Evolutionary conservation across 2,113 vertebrate species (phyloP).

Genomic region (Mustela nigripes): DNA sequence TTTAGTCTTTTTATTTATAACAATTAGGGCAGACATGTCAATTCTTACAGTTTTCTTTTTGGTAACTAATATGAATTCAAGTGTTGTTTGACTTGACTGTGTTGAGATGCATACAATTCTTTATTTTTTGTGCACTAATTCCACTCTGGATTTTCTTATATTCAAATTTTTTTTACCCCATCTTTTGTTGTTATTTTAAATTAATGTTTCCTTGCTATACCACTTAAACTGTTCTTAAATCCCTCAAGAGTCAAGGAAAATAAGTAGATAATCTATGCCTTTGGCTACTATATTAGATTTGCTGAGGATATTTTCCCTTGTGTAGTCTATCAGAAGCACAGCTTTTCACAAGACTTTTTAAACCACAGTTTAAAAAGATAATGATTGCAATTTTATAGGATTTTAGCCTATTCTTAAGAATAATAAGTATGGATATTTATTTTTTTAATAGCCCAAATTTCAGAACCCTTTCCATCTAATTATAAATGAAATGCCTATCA

Average conservation of each 20-base stretch:
- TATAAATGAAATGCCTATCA: conserved; percentile 32
- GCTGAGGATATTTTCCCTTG: not conserved
- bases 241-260: conserved; percentile 6
- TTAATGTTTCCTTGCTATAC: not conserved
- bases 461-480: not conserved
- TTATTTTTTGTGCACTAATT: not conserved
- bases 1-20: not conserved
- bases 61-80: not conserved
- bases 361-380: not conserved
- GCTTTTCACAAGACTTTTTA: not conserved
- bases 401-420: conserved; percentile 43
- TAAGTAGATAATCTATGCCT: not conserved
- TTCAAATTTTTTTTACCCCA: not conserved
- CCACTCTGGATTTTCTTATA: not conserved
- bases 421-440: not conserved
- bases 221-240: conserved; percentile 14
- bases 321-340: not conserved
- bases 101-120: not conserved
- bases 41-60: conserved; percentile 2
- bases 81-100: not conserved
- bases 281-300: not conserved
- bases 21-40: conserved; percentile 13
- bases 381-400: not conserved
- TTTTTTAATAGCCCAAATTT: conserved; percentile 29
- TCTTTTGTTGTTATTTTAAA: not conserved